These are phyloP conservation scores for Acanthosepion pharaonis DNA, from an alignment of 2,888 invertebrate genomes.

Conservation along the genomic window DNA sequence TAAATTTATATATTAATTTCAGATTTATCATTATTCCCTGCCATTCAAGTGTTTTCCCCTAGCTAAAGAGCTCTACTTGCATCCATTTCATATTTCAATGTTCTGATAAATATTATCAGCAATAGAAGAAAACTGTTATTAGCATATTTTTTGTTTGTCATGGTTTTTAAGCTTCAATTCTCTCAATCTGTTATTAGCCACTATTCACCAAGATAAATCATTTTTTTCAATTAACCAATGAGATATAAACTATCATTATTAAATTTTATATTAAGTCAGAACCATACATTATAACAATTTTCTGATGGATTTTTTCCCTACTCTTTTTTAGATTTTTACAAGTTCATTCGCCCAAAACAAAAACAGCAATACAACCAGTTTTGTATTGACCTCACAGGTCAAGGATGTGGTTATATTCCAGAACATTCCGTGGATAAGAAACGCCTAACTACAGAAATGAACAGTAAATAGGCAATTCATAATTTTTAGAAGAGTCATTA, in stretches of 20 bases:
- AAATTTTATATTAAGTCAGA: not conserved
- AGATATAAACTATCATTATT: not conserved
- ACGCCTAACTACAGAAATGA: slow-evolving; percentile 51
- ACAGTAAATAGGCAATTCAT: slow-evolving; percentile 44
- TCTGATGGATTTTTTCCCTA: not conserved
- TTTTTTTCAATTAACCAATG: not conserved
- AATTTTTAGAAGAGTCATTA: not conserved
- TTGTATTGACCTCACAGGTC: slow-evolving; percentile 66
- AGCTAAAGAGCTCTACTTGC: not conserved
- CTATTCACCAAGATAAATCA: not conserved
- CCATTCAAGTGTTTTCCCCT: not conserved
- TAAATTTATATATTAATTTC: too few species aligned
- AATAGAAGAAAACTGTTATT: too few species aligned
- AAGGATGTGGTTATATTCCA: slow-evolving; percentile 64
- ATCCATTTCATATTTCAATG: not conserved
- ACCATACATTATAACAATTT: not conserved
- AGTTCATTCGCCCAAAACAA: slow-evolving; percentile 67
- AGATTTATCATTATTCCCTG: too few species aligned
- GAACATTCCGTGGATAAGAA: slow-evolving; percentile 60
- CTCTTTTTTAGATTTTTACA: slow-evolving; percentile 65
- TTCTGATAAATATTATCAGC: too few species aligned
- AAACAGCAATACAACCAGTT: slow-evolving; percentile 65
- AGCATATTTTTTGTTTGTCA: too few species aligned
- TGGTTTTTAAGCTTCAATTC: too few species aligned
- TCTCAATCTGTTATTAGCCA: too few species aligned